Evolutionary conservation across 1,140 invertebrate species (phyloP).

Genomic region (Tetraneura akinire): DNA sequence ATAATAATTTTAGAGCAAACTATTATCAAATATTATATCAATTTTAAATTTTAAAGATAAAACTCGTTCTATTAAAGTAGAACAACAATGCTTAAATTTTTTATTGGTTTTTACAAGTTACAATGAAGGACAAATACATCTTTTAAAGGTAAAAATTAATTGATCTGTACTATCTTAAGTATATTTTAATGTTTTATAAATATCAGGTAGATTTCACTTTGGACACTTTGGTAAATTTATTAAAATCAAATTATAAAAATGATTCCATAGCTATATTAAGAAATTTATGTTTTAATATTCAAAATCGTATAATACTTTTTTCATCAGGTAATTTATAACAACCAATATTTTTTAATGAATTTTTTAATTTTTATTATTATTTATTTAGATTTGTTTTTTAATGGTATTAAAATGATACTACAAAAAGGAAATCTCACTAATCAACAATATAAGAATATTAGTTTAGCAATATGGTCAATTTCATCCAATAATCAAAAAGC

Average conservation of each 20-base stretch:
- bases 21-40: neutral
- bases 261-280: conserved; percentile 29
- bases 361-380: neutral
- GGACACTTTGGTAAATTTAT: conserved; percentile 1
- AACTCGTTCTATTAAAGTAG: neutral
- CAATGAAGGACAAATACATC: conserved; percentile 21
- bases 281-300: conserved; percentile 37
- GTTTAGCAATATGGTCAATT: conserved; percentile 34
- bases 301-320: conserved; percentile 6
- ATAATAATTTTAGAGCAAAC: conserved; percentile 25
- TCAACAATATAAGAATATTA: conserved; percentile 32
- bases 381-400: neutral
- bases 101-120: conserved; percentile 2
- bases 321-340: conserved; percentile 27
- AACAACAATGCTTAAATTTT: conserved; percentile 27
- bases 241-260: conserved; percentile 23
- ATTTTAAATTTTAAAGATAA: conserved; percentile 20
- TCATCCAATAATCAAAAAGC: conserved; percentile 43
- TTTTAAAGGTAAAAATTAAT: conserved; percentile 29
- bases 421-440: neutral
- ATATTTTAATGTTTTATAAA: neutral
- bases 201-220: conserved; percentile 12
- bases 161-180: neutral
- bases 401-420: conserved; percentile 4
- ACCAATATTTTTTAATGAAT: neutral